phyloP scores from a whole-genome alignment of 2,113 vertebrate species.

The Struthio camelus region DNA sequence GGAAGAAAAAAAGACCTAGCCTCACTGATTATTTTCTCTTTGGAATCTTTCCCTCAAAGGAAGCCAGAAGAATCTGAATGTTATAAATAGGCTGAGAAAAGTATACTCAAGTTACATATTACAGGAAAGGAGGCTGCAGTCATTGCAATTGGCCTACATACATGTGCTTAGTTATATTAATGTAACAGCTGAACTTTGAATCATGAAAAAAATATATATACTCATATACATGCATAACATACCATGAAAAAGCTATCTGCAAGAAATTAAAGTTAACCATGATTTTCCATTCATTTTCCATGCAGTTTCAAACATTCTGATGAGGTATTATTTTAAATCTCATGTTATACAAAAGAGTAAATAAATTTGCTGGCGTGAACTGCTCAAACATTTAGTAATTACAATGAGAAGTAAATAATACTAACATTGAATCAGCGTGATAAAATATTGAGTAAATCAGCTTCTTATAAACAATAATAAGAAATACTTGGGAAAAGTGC shows the following conservation, averaged over 20 bases:
- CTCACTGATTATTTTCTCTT: neutral
- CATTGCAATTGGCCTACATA: neutral
- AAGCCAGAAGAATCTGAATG: neutral
- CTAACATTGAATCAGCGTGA: neutral
- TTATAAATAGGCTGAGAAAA: neutral
- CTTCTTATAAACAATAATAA: neutral
- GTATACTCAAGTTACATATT: too few species aligned
- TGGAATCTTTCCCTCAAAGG: neutral
- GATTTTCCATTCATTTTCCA: neutral
- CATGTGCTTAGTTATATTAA: neutral
- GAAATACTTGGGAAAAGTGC: neutral
- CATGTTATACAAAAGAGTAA: neutral
- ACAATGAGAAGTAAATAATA: neutral
- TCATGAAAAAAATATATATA: neutral
- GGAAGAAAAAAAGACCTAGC: neutral
- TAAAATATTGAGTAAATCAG: neutral
- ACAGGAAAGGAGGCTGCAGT: neutral
- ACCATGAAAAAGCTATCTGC: neutral
- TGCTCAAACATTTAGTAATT: neutral
- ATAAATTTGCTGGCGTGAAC: neutral
- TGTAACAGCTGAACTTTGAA: neutral
- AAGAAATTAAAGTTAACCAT: neutral
- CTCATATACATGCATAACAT: neutral
- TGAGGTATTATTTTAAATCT: neutral
- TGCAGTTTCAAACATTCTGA: neutral